A percentile compares a stretch with the other conserved stretches of the same genome.
phyloP scores from a whole-genome alignment of 2,888 invertebrate species.

The Argynnis bischoffii region DNA sequence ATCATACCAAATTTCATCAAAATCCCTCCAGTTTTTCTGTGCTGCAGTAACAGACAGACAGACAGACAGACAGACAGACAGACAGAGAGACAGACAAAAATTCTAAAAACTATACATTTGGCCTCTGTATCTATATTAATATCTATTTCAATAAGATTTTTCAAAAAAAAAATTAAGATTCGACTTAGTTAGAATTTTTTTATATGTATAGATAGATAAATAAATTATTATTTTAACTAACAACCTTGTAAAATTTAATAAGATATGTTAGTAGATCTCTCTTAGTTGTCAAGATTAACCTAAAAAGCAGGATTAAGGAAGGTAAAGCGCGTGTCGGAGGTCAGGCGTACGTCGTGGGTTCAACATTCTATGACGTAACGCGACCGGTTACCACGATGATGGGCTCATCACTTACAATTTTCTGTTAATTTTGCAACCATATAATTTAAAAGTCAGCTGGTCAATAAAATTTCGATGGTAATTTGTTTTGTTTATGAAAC shows the following conservation, averaged over 20 bases:
- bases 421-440: slow-evolving; percentile 34
- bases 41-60: no score
- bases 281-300: slow-evolving; percentile 52
- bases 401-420: slow-evolving; percentile 36
- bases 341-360: slow-evolving; percentile 59
- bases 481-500: slow-evolving; percentile 13
- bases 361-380: slow-evolving; percentile 67
- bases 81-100: no score
- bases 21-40: no score
- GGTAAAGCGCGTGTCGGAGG: slow-evolving; percentile 62
- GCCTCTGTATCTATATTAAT: no score
- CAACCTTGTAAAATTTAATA: slow-evolving; percentile 14
- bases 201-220: no score
- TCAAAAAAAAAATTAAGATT: no score
- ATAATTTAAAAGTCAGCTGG: slow-evolving; percentile 16
- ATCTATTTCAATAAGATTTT: no score
- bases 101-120: no score
- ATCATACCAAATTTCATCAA: no score
- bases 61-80: no score
- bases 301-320: slow-evolving; percentile 59
- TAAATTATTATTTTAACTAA: not conserved
- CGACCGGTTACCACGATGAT: slow-evolving; percentile 48
- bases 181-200: no score
- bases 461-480: slow-evolving; percentile 6
- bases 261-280: slow-evolving; percentile 34